phyloP scores from a whole-genome alignment of 1,140 invertebrate genomes.

The Gryllus bimaculatus region DNA sequence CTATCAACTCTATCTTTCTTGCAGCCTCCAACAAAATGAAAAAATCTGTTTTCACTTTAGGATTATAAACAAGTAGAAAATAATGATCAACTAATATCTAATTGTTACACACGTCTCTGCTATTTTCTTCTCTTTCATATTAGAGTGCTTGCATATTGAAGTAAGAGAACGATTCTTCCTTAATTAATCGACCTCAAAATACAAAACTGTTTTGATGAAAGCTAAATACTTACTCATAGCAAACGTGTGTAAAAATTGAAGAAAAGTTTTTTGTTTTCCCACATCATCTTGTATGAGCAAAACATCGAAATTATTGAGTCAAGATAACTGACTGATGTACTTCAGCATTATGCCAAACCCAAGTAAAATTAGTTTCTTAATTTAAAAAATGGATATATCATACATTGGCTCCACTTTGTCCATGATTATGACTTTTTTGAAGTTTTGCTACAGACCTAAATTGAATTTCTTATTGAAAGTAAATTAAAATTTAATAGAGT shows the following conservation, averaged over 20 bases:
- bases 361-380: not conserved
- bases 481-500: no score
- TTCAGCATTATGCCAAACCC: not conserved
- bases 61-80: no score
- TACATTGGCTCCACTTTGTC: not conserved
- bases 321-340: not conserved
- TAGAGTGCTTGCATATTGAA: no score
- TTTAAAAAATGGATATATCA: not conserved
- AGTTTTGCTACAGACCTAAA: not conserved
- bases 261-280: not conserved
- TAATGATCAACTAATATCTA: no score
- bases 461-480: no score
- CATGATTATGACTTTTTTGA: not conserved
- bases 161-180: no score
- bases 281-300: not conserved
- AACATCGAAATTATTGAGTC: not conserved
- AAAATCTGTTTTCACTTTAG: no score
- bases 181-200: no score
- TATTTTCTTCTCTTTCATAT: no score
- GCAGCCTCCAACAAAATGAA: no score
- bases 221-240: not conserved
- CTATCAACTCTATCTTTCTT: no score
- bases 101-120: no score
- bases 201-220: not conserved
- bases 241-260: not conserved